Base-by-base conservation (phyloP, 1,140 invertebrate species). In the Bathynomus jamesi region DNA sequence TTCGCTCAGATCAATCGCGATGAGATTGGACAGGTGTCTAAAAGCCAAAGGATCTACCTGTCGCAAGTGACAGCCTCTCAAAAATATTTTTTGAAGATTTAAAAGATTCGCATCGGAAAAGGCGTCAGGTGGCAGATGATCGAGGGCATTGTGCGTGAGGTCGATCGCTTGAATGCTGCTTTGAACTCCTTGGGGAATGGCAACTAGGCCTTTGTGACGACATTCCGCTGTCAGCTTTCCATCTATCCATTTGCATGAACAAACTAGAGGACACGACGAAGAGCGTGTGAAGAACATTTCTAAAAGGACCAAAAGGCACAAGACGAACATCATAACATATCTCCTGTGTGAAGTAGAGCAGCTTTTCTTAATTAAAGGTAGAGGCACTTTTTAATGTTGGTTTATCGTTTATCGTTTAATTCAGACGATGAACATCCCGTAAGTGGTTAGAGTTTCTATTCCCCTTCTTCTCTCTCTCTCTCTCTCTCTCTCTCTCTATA, bases 181-280 rank as follows among this genome's bases (percentile, higher is more conserved):
- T 78, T 93, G 89, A 77, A 96, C 89, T 28, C 90, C 89, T 73
- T 87, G 86, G 0, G 94, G 94, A 11, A 93, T 87, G 4, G 86
- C 84, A 46, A 87, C 86, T n/a, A 93, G 82, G 31, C 87, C 86
- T 80, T 89, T 88, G 61, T 89, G 87, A 11, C 88, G 85, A 82
- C 93, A 95, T 80, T 95, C 92, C 3, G 94, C 92, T 71, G 90
- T 91, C 79, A 93, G 89, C 80, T 95, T 95, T 1, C 93, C 93
- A 79, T 89, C 88, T 81, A 94, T 95, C 93, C 93, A 95, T 79
- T 93, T 94, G 83, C 93, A 95, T 11, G 86, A 84, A 81, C 93
- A 95, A 53, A 86, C 85, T 1, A 82, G 79, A 0, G 92, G 92
- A 80, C 93, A 95, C 13, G 40, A 53, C 11, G 21, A 2, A 21